Percentiles rank a stretch among this genome's conserved stretches.
Conservation (phyloP, 2,888 invertebrate genomes). For the Icerya purchasi region DNA sequence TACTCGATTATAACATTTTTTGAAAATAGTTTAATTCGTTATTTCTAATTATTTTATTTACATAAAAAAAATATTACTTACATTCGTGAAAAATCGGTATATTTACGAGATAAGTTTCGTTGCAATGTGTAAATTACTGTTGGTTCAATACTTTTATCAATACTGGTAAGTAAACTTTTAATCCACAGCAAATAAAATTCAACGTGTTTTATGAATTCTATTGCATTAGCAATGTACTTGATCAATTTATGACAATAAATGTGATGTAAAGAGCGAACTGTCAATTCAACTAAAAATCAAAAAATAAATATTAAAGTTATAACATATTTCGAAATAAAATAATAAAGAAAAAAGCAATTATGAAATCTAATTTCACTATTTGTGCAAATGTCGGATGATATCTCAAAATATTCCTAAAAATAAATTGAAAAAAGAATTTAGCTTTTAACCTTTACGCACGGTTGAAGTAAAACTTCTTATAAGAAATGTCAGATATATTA, state of each 20-base stretch:
- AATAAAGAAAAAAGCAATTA: slow-evolving; percentile 1
- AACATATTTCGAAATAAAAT: slow-evolving; percentile 13
- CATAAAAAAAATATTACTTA: slow-evolving; percentile 31
- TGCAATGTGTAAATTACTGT: slow-evolving; percentile 12
- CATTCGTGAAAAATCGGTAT: slow-evolving; percentile 65
- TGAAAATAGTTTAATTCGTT: too few species aligned
- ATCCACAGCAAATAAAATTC: slow-evolving; percentile 77
- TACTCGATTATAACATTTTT: too few species aligned
- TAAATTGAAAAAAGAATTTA: too few species aligned
- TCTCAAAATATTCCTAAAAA: not conserved
- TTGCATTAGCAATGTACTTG: slow-evolving; percentile 41
- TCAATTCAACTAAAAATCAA: slow-evolving; percentile 59
- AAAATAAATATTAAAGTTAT: slow-evolving; percentile 18
- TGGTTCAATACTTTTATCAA: slow-evolving; percentile 2
- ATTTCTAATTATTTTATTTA: too few species aligned
- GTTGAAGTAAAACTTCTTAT: too few species aligned
- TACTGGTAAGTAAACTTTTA: slow-evolving; percentile 33
- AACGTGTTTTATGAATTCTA: slow-evolving; percentile 61
- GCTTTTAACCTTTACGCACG: too few species aligned
- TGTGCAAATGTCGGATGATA: slow-evolving; percentile 4
- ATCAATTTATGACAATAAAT: slow-evolving; percentile 55
- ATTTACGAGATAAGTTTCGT: slow-evolving; percentile 53
- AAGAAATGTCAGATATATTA: too few species aligned
- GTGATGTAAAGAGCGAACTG: slow-evolving; percentile 43
- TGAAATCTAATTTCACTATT: not conserved